Conservation (phyloP, 2,888 invertebrate genomes). For the Invenusta paracnida region DNA sequence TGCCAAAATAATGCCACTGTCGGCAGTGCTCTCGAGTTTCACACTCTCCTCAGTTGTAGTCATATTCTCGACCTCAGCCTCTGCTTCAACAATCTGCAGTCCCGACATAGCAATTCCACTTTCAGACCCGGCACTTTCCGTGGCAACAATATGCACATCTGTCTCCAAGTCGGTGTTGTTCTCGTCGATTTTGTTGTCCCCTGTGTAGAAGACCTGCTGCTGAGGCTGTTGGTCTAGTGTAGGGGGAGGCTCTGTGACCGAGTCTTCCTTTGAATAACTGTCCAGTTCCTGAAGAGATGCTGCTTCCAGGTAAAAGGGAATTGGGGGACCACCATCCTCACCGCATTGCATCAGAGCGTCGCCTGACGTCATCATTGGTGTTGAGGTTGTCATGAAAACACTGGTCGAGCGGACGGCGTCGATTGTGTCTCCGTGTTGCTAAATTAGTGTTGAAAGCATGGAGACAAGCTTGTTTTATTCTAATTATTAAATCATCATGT, state of each 20-base stretch:
- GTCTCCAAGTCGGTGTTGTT: background rate
- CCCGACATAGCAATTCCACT: background rate
- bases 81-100: background rate
- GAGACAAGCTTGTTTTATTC: too few relatives aligned
- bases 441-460: too few relatives aligned
- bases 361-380: background rate
- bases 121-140: background rate
- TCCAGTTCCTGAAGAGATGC: background rate
- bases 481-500: too few relatives aligned
- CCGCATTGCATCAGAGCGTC: background rate
- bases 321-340: background rate
- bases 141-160: background rate
- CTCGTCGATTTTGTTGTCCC: background rate
- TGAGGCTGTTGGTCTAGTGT: background rate
- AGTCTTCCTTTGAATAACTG: background rate
- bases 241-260: background rate
- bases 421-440: conserved; percentile 30
- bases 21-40: background rate
- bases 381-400: conserved; percentile 1
- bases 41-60: background rate
- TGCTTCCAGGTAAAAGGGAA: background rate
- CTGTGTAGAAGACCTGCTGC: background rate
- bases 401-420: background rate
- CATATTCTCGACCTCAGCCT: background rate
- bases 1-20: background rate